Evolutionary conservation across 2,113 vertebrate species (phyloP).

Genomic region (Alosa alosa): DNA sequence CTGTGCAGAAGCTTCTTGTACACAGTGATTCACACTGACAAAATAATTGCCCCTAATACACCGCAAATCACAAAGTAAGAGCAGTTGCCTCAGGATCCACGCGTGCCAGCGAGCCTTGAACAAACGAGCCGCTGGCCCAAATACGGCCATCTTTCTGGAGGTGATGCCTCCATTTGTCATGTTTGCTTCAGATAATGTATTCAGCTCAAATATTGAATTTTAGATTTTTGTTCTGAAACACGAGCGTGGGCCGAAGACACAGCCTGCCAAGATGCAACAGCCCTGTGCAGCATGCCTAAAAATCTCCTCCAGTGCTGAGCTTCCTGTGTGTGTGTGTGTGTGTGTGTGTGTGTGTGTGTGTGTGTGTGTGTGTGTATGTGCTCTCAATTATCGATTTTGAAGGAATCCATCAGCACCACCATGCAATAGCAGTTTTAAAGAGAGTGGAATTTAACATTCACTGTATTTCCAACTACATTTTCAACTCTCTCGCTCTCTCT

Average conservation of each 20-base stretch:
- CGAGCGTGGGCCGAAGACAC: constrained; percentile 19
- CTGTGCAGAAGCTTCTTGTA: not conserved
- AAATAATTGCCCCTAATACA: not conserved
- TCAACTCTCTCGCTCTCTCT: not conserved
- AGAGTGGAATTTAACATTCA: not conserved
- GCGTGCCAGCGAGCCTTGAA: not conserved
- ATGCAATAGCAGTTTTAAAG: not conserved
- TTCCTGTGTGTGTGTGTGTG: not conserved
- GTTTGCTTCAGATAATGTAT: constrained; percentile 2
- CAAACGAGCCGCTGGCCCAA: not conserved
- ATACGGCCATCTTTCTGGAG: not conserved
- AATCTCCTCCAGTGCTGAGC: not conserved
- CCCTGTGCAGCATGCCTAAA: not conserved
- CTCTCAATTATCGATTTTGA: not conserved
- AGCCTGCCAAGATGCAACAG: constrained; percentile 19
- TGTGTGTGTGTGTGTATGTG: not conserved
- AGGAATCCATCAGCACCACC: not conserved
- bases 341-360: too few species aligned
- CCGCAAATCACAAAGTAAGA: not conserved
- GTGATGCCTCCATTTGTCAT: constrained; percentile 19
- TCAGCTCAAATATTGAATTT: constrained; percentile 33
- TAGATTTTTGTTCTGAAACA: constrained; percentile 16
- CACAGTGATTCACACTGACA: not conserved
- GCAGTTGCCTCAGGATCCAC: not conserved
- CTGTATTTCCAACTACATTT: not conserved